These are phyloP conservation scores for Bos indicus DNA, from an alignment of 2,113 vertebrate genomes.

Conservation along the genomic window DNA sequence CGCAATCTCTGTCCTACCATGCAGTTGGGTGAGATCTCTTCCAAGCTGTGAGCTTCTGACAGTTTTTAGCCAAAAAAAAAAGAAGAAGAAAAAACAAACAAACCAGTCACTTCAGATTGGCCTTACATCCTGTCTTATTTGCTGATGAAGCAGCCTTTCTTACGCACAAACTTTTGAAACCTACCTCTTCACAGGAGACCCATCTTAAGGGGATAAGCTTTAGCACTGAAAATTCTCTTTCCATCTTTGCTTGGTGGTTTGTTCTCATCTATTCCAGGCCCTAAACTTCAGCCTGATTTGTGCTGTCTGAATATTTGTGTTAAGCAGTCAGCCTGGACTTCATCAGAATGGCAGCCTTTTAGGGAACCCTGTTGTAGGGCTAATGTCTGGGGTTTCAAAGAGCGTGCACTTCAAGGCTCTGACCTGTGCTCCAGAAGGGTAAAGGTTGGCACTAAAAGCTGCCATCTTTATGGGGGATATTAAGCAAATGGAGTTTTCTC, in stretches of 20 bases:
- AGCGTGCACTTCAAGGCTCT: neutral
- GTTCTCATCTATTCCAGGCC: neutral
- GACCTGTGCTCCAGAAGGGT: neutral
- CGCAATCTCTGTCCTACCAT: neutral
- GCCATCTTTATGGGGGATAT: neutral
- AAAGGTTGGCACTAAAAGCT: neutral
- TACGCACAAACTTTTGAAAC: constrained; percentile 44
- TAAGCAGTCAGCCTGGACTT: constrained; percentile 37
- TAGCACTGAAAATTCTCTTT: neutral
- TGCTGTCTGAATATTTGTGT: constrained; percentile 11
- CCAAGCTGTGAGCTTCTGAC: constrained; percentile 20
- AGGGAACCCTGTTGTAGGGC: neutral
- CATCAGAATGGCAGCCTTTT: constrained; percentile 7
- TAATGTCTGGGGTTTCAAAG: neutral
- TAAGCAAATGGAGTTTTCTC: neutral
- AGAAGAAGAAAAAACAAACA: neutral
- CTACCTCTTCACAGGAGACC: neutral
- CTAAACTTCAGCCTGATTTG: neutral
- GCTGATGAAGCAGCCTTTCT: constrained; percentile 52
- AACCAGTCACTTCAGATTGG: constrained; percentile 26
- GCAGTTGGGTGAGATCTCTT: neutral
- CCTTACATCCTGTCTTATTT: constrained; percentile 55
- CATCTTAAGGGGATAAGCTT: neutral
- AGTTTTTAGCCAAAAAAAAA: constrained; percentile 38
- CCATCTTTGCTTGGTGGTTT: neutral